phyloP scores from a whole-genome alignment of 2,888 invertebrate species.

The Neoaliturus tenellus region DNA sequence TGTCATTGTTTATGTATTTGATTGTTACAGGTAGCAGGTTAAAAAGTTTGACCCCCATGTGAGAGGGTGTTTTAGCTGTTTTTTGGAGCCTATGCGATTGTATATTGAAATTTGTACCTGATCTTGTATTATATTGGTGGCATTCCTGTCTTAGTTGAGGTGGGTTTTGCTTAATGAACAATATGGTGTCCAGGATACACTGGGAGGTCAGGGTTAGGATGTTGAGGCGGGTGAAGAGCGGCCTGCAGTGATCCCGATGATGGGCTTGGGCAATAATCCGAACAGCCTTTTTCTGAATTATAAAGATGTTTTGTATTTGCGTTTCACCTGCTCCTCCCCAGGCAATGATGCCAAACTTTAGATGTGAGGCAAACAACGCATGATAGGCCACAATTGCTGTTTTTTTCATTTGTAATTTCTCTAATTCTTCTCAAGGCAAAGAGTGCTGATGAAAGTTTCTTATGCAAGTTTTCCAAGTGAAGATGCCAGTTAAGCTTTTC shows the following conservation, averaged over 20 bases:
- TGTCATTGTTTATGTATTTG: not conserved
- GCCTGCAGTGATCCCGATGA: not conserved
- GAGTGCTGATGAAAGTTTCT: not conserved
- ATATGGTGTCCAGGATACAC: not conserved
- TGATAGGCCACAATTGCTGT: not conserved
- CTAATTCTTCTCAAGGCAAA: not conserved
- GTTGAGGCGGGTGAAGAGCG: too few species aligned
- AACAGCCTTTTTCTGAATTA: not conserved
- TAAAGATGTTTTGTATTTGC: not conserved
- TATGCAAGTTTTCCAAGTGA: not conserved
- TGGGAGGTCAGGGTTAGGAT: not conserved
- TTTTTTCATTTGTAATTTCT: not conserved
- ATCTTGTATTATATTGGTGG: not conserved
- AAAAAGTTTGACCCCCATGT: not conserved
- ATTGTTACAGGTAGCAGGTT: not conserved
- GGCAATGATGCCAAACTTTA: not conserved
- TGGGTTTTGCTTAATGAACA: not conserved
- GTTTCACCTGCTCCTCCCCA: not conserved
- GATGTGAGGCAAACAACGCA: not conserved
- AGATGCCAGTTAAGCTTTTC: not conserved
- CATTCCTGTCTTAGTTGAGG: not conserved
- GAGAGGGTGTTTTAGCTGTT: not conserved
- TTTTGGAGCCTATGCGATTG: not conserved
- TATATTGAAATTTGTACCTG: not conserved
- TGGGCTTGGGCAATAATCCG: too few species aligned